Conservation (phyloP, 2,888 invertebrate genomes). For the Sarcophaga variegata region DNA sequence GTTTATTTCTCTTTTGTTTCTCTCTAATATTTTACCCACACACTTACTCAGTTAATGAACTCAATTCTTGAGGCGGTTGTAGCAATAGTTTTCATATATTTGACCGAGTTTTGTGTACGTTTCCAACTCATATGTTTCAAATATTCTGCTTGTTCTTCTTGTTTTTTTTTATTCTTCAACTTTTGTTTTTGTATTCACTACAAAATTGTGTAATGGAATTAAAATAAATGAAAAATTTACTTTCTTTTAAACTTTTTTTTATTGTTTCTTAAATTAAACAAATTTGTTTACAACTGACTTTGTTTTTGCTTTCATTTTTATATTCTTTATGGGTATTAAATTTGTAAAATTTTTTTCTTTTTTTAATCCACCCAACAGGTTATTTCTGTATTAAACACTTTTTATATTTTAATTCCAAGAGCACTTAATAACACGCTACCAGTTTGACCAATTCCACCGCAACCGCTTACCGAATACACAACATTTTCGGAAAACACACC, state of each 20-base stretch:
- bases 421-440: conserved; percentile 26
- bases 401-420: conserved; percentile 26
- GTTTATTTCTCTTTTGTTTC: background rate
- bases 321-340: background rate
- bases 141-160: background rate
- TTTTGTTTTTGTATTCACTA: conserved; percentile 3
- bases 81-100: conserved; percentile 4
- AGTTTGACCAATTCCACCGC: background rate
- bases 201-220: conserved; percentile 55
- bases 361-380: conserved; percentile 59
- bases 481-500: conserved; percentile 20
- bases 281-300: background rate
- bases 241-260: background rate
- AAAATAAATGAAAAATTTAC: background rate
- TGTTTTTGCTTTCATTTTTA: background rate
- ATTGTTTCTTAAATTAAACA: background rate
- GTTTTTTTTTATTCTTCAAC: background rate
- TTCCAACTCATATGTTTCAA: conserved; percentile 20
- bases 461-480: background rate
- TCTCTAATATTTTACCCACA: background rate
- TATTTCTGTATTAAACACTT: conserved; percentile 52
- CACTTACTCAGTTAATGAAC: background rate
- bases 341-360: conserved; percentile 18
- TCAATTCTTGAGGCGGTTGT: conserved; percentile 4
- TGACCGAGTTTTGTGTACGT: conserved; percentile 19